phyloP scores from a whole-genome alignment of 2,888 invertebrate species.

The Apamea crenata region DNA sequence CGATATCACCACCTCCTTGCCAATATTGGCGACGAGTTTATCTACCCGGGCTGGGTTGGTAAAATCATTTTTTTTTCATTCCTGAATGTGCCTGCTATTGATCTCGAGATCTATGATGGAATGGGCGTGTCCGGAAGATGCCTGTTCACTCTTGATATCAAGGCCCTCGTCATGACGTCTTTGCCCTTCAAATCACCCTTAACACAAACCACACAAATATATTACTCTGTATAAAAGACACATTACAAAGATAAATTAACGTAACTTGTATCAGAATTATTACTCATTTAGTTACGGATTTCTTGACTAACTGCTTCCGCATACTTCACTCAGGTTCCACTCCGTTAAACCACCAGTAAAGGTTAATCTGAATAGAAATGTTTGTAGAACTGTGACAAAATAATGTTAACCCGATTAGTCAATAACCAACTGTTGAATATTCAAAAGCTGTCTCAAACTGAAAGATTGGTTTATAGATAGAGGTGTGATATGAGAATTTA shows the following conservation, averaged over 20 bases:
- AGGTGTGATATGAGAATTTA: conserved; percentile 54
- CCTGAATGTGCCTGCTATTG: background rate
- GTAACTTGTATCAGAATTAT: conserved; percentile 15
- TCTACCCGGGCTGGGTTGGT: background rate
- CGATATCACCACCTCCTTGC: background rate
- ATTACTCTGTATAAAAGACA: conserved; percentile 12
- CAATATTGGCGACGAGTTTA: background rate
- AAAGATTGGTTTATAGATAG: conserved; percentile 49
- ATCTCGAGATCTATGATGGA: background rate
- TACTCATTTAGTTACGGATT: conserved; percentile 40
- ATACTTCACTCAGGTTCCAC: conserved; percentile 46
- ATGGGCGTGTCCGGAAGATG: background rate
- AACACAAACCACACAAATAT: background rate
- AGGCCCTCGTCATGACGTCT: too few relatives aligned
- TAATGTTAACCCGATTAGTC: conserved; percentile 51
- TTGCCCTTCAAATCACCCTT: conserved; percentile 1
- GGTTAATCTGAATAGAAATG: conserved; percentile 53
- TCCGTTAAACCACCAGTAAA: conserved; percentile 41
- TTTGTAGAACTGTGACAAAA: conserved; percentile 57
- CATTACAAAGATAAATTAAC: conserved; percentile 52
- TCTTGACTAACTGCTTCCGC: conserved; percentile 53
- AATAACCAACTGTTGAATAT: conserved; percentile 58
- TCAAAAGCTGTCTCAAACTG: conserved; percentile 51
- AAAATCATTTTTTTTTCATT: background rate
- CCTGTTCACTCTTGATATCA: background rate